These are phyloP conservation scores for Anas acuta DNA, from an alignment of 2,797 vertebrate species.

Conservation along the genomic window DNA sequence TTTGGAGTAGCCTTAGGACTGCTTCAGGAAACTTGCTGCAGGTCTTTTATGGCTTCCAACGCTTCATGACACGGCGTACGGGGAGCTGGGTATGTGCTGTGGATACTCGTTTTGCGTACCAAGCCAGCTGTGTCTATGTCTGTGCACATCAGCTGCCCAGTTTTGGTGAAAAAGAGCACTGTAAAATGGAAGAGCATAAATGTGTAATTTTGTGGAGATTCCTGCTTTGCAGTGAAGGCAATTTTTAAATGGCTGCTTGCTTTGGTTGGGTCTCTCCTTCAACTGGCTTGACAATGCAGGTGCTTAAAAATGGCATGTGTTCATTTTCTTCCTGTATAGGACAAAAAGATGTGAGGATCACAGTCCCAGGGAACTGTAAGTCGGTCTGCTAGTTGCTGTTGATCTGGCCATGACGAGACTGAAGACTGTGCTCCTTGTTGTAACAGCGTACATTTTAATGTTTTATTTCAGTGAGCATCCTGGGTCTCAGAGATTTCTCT, in stretches of 20 bases:
- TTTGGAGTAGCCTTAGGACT: not conserved
- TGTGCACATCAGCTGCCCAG: not conserved
- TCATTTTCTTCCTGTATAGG: not conserved
- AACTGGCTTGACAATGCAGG: not conserved
- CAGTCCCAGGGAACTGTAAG: not conserved
- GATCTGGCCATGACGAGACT: not conserved
- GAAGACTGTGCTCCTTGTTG: not conserved
- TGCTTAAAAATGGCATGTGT: not conserved
- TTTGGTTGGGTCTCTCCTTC: slow-evolving; percentile 32
- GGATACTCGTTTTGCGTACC: not conserved
- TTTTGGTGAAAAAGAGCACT: not conserved
- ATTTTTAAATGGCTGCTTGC: not conserved
- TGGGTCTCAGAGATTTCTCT: not conserved
- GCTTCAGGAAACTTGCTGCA: not conserved
- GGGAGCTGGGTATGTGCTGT: not conserved
- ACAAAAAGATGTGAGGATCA: not conserved
- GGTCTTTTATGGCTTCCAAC: not conserved
- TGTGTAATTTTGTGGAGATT: not conserved
- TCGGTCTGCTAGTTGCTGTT: not conserved
- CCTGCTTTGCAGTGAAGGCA: not conserved
- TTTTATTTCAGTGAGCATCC: not conserved
- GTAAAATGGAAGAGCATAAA: not conserved
- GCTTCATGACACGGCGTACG: not conserved
- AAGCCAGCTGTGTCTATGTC: not conserved
- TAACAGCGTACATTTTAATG: not conserved